phyloP scores from a whole-genome alignment of 2,888 invertebrate species.

The Dicyrtoma fusca region DNA sequence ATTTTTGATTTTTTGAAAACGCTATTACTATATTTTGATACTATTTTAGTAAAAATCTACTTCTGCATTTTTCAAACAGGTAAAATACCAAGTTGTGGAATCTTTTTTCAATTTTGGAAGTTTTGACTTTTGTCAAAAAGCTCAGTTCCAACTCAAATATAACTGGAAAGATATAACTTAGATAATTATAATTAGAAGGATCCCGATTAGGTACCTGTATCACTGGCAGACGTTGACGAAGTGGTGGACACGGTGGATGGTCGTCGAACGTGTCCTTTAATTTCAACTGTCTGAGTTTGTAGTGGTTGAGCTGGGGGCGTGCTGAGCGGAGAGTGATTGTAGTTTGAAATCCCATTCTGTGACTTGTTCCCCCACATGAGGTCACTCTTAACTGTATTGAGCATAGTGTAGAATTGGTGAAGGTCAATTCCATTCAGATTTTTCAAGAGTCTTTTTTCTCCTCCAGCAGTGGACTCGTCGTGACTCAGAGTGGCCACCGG shows the following conservation, averaged over 20 bases:
- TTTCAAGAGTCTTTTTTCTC: constrained; percentile 61
- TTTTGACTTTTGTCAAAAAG: too few species aligned
- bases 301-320: constrained; percentile 24
- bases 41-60: too few species aligned
- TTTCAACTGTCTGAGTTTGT: constrained; percentile 39
- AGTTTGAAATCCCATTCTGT: constrained; percentile 56
- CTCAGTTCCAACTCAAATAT: too few species aligned
- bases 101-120: too few species aligned
- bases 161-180: too few species aligned
- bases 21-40: too few species aligned
- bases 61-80: too few species aligned
- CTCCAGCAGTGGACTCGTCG: constrained; percentile 58
- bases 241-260: constrained; percentile 76
- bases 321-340: constrained; percentile 27
- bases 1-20: too few species aligned
- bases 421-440: constrained; percentile 70
- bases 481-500: constrained; percentile 8
- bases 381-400: constrained; percentile 85
- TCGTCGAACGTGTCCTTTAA: constrained; percentile 68
- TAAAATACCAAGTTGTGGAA: too few species aligned
- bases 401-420: constrained; percentile 81
- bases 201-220: too few species aligned
- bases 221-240: constrained; percentile 66
- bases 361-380: constrained; percentile 73
- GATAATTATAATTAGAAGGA: too few species aligned